Evolutionary conservation across 2,888 invertebrate species (phyloP).

Genomic region (Hirudinaria manillensis): DNA sequence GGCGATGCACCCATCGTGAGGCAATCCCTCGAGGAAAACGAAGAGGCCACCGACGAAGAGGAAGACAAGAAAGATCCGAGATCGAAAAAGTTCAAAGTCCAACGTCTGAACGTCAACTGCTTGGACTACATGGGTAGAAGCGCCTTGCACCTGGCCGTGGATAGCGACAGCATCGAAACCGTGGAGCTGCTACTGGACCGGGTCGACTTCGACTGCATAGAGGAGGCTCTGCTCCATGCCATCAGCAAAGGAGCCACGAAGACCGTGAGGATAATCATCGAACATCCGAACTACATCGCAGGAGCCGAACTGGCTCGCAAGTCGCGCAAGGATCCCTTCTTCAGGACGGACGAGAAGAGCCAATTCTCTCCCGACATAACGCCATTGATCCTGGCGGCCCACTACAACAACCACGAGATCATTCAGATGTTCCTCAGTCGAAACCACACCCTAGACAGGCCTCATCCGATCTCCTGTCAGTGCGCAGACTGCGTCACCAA

Average conservation of each 20-base stretch:
- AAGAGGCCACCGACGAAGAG: constrained; percentile 37
- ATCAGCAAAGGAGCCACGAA: constrained; percentile 62
- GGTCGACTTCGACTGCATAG: constrained; percentile 61
- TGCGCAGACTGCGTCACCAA: constrained; percentile 53
- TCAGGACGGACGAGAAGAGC: constrained; percentile 53
- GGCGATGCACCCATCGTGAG: constrained; percentile 52
- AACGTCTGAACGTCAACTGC: constrained; percentile 51
- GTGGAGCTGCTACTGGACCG: constrained; percentile 63
- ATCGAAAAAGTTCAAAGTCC: constrained; percentile 8
- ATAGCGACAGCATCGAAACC: constrained; percentile 62
- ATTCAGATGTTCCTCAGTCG: constrained; percentile 64
- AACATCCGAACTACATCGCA: constrained; percentile 55
- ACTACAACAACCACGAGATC: constrained; percentile 67
- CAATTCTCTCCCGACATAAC: constrained; percentile 67
- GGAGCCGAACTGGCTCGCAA: constrained; percentile 51
- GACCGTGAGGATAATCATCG: constrained; percentile 60
- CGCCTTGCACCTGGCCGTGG: constrained; percentile 66
- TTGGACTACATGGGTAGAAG: constrained; percentile 62
- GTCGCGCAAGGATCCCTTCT: constrained; percentile 51
- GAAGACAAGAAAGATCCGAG: constrained; percentile 26
- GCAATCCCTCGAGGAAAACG: constrained; percentile 49
- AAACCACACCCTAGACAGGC: constrained; percentile 64
- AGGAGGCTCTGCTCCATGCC: constrained; percentile 67
- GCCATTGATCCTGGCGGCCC: constrained; percentile 67
- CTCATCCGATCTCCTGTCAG: constrained; percentile 59